Percentiles rank a stretch among this genome's conserved stretches.
Conservation (phyloP, 2,113 vertebrate genomes). For the human (Homo sapiens) region GRCh38 chr3:58633001-58633500, state of each 20-base stretch:
- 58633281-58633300: background rate
- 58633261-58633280: background rate
- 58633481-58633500: background rate
- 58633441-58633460: background rate
- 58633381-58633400: background rate
- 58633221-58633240: background rate
- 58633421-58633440: fast-evolving
- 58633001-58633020: fast-evolving
- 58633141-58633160: background rate
- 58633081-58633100: background rate
- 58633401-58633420: background rate
- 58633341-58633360: background rate
- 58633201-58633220: background rate
- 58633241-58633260: background rate
- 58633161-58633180: background rate
- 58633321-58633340: background rate
- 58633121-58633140: background rate
- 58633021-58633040: background rate
- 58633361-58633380: fast-evolving
- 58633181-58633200: background rate
- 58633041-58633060: background rate
- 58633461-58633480: no score
- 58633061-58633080: background rate
- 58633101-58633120: background rate
- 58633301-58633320: fast-evolving